Percentiles rank a stretch among this genome's conserved stretches.
These are phyloP conservation scores for Scomber colias DNA, from an alignment of 2,113 vertebrate genomes.

Conservation along the genomic window DNA sequence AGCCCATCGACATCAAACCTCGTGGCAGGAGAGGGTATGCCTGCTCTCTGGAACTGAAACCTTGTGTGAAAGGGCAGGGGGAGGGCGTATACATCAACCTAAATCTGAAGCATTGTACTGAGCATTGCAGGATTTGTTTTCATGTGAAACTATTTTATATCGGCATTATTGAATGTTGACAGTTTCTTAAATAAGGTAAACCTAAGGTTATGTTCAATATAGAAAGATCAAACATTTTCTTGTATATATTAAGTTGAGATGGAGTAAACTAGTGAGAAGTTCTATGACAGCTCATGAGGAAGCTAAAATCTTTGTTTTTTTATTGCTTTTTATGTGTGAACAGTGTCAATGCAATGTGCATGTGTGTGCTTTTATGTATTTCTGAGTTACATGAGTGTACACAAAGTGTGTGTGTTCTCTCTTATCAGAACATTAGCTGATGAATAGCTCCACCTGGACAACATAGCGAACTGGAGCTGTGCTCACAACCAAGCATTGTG, in stretches of 20 bases:
- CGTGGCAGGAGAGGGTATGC: conserved; percentile 90
- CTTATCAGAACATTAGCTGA: conserved; percentile 71
- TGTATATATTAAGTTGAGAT: neutral
- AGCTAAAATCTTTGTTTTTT: neutral
- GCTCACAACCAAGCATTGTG: conserved; percentile 46
- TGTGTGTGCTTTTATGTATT: conserved; percentile 33
- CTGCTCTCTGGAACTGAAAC: conserved; percentile 30
- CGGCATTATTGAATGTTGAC: neutral
- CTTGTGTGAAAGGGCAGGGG: neutral
- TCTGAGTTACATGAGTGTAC: conserved; percentile 53
- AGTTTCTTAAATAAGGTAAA: too few relatives aligned
- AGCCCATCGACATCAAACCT: conserved; percentile 96
- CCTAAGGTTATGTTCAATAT: too few relatives aligned
- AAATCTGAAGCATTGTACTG: neutral
- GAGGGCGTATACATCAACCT: neutral
- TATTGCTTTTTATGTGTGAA: conserved; percentile 23
- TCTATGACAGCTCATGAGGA: neutral
- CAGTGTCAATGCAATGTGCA: conserved; percentile 10
- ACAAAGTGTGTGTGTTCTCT: conserved; percentile 42
- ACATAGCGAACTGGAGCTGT: conserved; percentile 49
- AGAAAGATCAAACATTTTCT: neutral
- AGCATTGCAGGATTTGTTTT: conserved; percentile 7
- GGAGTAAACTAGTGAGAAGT: conserved; percentile 4
- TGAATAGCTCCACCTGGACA: conserved; percentile 66
- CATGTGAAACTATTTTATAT: neutral